A percentile compares a stretch with the other conserved stretches of the same genome.
phyloP scores from a whole-genome alignment of 2,888 invertebrate genomes.

The Alcis repandata region DNA sequence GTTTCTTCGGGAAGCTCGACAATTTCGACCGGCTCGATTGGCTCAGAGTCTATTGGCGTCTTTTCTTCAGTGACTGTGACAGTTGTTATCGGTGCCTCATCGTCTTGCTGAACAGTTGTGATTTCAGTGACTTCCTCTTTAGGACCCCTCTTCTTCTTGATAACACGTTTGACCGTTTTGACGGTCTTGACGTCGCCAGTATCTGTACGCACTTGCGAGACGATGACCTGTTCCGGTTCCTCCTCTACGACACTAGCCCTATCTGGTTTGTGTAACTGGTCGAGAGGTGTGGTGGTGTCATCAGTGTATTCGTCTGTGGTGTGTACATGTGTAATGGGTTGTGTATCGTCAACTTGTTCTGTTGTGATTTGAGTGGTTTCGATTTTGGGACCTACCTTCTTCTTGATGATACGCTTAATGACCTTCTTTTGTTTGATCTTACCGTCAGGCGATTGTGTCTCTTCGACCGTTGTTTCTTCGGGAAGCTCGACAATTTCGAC shows the following conservation, averaged over 20 bases:
- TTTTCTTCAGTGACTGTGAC: conserved; percentile 40
- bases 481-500: conserved; percentile 46
- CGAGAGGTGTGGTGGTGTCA: conserved; percentile 48
- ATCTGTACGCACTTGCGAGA: conserved; percentile 70
- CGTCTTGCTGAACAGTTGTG: conserved; percentile 43
- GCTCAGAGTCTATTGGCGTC: conserved; percentile 36
- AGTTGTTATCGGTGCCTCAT: conserved; percentile 43
- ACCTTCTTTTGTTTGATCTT: conserved; percentile 50
- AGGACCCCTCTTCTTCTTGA: conserved; percentile 64
- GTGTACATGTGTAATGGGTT: conserved; percentile 57
- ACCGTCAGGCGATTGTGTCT: conserved; percentile 39
- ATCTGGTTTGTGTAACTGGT: conserved; percentile 36
- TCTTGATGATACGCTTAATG: conserved; percentile 58
- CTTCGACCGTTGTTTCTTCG: conserved; percentile 47
- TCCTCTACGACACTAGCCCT: conserved; percentile 60
- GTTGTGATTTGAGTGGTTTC: conserved; percentile 48
- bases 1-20: conserved; percentile 64
- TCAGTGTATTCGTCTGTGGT: conserved; percentile 52
- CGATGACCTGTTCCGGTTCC: conserved; percentile 60
- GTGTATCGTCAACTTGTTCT: conserved; percentile 46
- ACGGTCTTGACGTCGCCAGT: conserved; percentile 64
- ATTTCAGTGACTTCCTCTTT: conserved; percentile 53
- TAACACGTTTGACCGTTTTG: conserved; percentile 72
- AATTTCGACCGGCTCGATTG: conserved; percentile 30
- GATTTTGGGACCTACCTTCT: conserved; percentile 56